A percentile compares a stretch with the other conserved stretches of the same genome.
phyloP scores from a whole-genome alignment of 37 sponge, comb jelly and placozoan species.

The Dysidea cf. avara region DNA sequence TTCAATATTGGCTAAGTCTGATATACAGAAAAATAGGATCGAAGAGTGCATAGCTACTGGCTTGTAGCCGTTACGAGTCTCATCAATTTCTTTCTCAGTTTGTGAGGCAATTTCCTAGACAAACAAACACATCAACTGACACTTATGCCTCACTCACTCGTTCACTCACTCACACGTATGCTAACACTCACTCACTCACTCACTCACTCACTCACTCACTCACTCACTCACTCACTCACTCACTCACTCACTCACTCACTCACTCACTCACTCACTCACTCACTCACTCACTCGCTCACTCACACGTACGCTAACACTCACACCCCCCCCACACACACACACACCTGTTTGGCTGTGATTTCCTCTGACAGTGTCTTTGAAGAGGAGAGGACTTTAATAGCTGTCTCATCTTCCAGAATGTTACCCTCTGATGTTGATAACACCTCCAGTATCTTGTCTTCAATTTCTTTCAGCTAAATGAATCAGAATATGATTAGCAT shows the following conservation, averaged over 20 bases:
- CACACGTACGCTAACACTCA: constrained; percentile 27
- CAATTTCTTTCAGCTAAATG: constrained; percentile 88
- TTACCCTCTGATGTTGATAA: constrained; percentile 91
- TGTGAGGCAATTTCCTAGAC: constrained; percentile 76
- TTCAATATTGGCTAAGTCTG: constrained; percentile 96
- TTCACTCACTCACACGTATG: no score
- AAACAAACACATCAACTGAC: background rate
- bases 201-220: constrained; percentile 53
- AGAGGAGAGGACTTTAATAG: constrained; percentile 94
- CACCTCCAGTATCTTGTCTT: constrained; percentile 97
- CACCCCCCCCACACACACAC: constrained; percentile 16
- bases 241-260: constrained; percentile 61
- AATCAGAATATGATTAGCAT: no score
- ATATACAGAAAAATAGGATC: constrained; percentile 96
- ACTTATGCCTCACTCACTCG: background rate
- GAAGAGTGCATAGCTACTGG: constrained; percentile 95
- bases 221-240: constrained; percentile 55
- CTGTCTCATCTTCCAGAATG: constrained; percentile 95
- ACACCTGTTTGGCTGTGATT: constrained; percentile 89
- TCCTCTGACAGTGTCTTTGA: constrained; percentile 92
- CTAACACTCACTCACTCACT: constrained; percentile 39
- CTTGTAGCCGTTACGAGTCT: constrained; percentile 93
- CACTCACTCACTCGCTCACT: constrained; percentile 2
- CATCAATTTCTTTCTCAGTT: constrained; percentile 96
- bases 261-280: constrained; percentile 43